These are phyloP conservation scores for Peromyscus melanophrys DNA, from an alignment of 2,797 vertebrate genomes.

Conservation along the genomic window DNA sequence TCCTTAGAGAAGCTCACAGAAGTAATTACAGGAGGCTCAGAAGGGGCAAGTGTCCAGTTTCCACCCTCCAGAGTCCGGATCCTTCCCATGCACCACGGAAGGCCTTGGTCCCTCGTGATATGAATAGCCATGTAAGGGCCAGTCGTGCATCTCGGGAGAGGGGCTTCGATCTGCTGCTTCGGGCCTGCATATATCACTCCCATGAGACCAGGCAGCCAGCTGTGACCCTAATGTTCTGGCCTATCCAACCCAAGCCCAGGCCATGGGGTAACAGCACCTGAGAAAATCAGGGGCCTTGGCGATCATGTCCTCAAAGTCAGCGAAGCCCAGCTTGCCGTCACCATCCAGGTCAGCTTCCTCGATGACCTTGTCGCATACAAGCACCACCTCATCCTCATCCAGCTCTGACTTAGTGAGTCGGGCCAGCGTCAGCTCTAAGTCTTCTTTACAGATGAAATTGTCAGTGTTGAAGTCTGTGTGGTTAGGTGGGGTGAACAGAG, in stretches of 20 bases:
- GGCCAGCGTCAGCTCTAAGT: conserved; percentile 96
- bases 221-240: background rate
- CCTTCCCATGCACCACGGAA: background rate
- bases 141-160: background rate
- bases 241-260: background rate
- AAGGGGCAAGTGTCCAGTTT: too few species aligned
- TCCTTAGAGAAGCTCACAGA: background rate
- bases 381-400: conserved; percentile 95
- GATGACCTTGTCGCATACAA: conserved; percentile 98
- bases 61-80: background rate
- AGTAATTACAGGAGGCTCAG: background rate
- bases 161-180: background rate
- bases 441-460: conserved; percentile 98
- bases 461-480: conserved; percentile 99
- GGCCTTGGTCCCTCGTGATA: background rate
- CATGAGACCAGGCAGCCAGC: background rate
- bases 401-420: conserved; percentile 97
- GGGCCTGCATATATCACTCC: background rate
- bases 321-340: conserved; percentile 96
- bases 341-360: conserved; percentile 98
- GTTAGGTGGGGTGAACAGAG: background rate
- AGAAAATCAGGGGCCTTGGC: conserved; percentile 96
- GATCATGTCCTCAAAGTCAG: conserved; percentile 99
- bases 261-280: conserved; percentile 88
- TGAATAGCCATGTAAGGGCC: background rate